Percentiles rank a stretch among this genome's conserved stretches.
Conservation (phyloP, 2,888 invertebrate species). For the Lordiphosa fenestrarum region DNA sequence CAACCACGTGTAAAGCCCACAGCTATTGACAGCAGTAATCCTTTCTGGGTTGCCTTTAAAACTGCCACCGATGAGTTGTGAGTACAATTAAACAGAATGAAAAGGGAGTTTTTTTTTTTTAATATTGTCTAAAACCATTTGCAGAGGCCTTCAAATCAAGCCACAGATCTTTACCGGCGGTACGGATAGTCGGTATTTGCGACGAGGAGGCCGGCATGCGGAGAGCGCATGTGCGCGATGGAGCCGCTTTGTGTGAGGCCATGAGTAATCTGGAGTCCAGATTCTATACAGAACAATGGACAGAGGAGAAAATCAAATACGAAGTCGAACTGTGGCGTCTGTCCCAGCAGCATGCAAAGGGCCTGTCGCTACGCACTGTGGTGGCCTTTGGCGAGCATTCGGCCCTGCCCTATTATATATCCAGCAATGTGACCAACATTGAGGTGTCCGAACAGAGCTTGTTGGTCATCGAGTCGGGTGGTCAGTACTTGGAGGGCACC, state of each 20-base stretch:
- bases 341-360: slow-evolving; percentile 86
- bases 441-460: slow-evolving; percentile 88
- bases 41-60: slow-evolving; percentile 88
- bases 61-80: slow-evolving; percentile 83
- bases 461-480: slow-evolving; percentile 95
- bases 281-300: slow-evolving; percentile 82
- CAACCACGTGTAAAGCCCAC: slow-evolving; percentile 84
- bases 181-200: slow-evolving; percentile 92
- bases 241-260: slow-evolving; percentile 93
- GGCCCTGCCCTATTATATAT: slow-evolving; percentile 91
- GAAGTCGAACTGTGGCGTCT: slow-evolving; percentile 88
- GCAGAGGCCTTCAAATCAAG: slow-evolving; percentile 85
- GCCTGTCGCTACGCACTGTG: slow-evolving; percentile 91
- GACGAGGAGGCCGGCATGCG: slow-evolving; percentile 91
- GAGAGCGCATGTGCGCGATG: slow-evolving; percentile 92
- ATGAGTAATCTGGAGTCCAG: slow-evolving; percentile 87
- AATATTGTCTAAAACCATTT: slow-evolving; percentile 42
- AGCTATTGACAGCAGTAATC: slow-evolving; percentile 84
- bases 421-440: slow-evolving; percentile 85
- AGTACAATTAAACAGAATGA: slow-evolving; percentile 55
- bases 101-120: neutral
- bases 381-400: slow-evolving; percentile 93
- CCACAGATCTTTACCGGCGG: slow-evolving; percentile 92
- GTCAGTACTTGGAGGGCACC: slow-evolving; percentile 96
- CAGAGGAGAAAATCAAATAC: slow-evolving; percentile 87